Percentiles rank a stretch among this genome's conserved stretches.
Evolutionary conservation across 2,113 vertebrate species (phyloP).

Genomic region (Burhinus oedicnemus): DNA sequence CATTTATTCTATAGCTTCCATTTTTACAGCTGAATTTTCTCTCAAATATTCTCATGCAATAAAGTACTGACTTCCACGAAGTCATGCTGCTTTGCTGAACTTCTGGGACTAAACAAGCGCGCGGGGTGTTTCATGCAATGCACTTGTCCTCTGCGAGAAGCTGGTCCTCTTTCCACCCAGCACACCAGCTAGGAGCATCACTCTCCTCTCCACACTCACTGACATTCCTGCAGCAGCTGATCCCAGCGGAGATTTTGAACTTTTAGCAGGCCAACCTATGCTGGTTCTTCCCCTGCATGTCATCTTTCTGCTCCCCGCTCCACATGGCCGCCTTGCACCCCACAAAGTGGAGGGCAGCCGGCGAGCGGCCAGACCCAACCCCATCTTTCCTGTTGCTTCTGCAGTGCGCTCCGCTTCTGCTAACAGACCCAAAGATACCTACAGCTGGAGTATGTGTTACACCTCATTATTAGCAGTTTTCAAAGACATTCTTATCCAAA

Average conservation of each 20-base stretch:
- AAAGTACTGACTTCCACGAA: not conserved
- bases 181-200: not conserved
- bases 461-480: not conserved
- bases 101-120: not conserved
- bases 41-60: not conserved
- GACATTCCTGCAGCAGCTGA: not conserved
- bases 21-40: not conserved
- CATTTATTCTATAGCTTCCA: not conserved
- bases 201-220: not conserved
- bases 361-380: not conserved
- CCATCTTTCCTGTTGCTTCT: rapidly evolving
- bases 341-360: not conserved
- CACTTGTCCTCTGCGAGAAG: not conserved
- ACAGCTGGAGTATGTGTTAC: rapidly evolving
- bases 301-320: no score
- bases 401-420: not conserved
- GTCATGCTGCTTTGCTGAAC: not conserved
- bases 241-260: not conserved
- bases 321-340: rapidly evolving
- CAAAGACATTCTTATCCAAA: not conserved
- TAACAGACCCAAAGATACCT: not conserved
- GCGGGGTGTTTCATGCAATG: rapidly evolving
- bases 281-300: rapidly evolving
- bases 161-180: not conserved
- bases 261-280: not conserved